Evolutionary conservation across 2,888 invertebrate genomes (phyloP), one percentile per base, ranked within the genome.

Genomic region (Alentia gelatinosa): DNA sequence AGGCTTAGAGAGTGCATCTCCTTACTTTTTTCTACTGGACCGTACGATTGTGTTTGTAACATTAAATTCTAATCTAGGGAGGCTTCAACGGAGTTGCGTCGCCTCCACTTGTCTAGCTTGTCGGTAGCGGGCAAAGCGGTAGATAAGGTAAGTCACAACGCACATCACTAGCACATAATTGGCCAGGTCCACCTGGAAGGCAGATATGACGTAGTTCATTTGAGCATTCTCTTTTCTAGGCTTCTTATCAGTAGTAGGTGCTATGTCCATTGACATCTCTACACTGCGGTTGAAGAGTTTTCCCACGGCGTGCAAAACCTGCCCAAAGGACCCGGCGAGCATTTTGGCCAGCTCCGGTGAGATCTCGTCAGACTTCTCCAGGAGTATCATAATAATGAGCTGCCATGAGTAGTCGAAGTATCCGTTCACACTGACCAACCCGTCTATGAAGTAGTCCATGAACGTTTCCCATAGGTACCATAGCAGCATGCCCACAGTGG

Each of bases 391-490:
- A 9, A 90, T 79, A 35, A 75, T 74, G n/a, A 47, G 40, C 50
- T 90, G 75, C 90, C 90, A 90, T 0, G 83, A 47, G 33, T 74
- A 79, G 50, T 90, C 79, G 47, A 90, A 90, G 83, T 47, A 74
- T 7, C 42, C 37, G 33, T 90, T 79, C 12, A 90, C 30, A 33
- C 47, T 79, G 30, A 90, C 90, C 19, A 90, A 23, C 0, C 68
- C 47, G 15, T 90, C 90, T 26, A 90, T 90, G 35, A 90, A 79
- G n/a, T 79, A 90, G 50, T 90, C 90, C 83, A 79, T 90, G 75
- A 50, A 75, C 9, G 74, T 75, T 42, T 90, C 90, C 90, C 90
- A 90, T 35, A 90, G 83, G 42, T 90, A 90, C 90, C 90, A 90
- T 3, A 90, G 79, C 4, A 90, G 26, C 90, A 90, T 90, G 47